Evolutionary conservation across 2,888 invertebrate genomes (phyloP).

Genomic region (Drosophila anomalata): DNA sequence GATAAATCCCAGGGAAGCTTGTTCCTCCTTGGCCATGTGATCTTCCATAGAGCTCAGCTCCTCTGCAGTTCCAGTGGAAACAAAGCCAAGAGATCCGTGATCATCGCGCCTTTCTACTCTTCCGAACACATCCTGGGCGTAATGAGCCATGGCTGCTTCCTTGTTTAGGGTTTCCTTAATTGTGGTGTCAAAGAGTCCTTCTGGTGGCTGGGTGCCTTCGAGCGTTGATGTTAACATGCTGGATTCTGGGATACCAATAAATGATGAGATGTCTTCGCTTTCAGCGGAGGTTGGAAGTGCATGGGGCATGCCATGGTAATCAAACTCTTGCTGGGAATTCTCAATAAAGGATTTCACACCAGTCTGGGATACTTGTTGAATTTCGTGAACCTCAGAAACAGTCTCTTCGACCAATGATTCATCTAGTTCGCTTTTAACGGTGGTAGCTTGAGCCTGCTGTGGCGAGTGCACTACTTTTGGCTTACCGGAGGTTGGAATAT

Average conservation of each 20-base stretch:
- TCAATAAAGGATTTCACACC: slow-evolving; percentile 89
- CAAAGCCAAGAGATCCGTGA: slow-evolving; percentile 75
- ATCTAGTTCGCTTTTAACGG: slow-evolving; percentile 75
- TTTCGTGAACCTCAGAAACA: slow-evolving; percentile 89
- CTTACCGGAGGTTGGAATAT: slow-evolving; percentile 66
- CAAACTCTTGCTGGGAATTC: slow-evolving; percentile 90
- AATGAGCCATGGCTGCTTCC: slow-evolving; percentile 71
- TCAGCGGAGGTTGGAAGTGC: slow-evolving; percentile 38
- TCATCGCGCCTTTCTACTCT: slow-evolving; percentile 64
- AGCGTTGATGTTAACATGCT: slow-evolving; percentile 52
- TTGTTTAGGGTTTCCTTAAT: slow-evolving; percentile 70
- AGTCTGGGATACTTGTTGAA: slow-evolving; percentile 88
- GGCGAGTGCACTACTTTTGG: slow-evolving; percentile 80
- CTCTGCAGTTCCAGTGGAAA: slow-evolving; percentile 79
- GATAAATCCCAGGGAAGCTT: slow-evolving; percentile 77
- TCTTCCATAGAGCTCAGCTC: slow-evolving; percentile 78
- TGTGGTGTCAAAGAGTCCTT: slow-evolving; percentile 59
- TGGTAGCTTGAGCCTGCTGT: slow-evolving; percentile 45
- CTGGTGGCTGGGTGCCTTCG: slow-evolving; percentile 61
- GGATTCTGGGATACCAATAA: slow-evolving; percentile 78
- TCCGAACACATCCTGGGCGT: slow-evolving; percentile 60
- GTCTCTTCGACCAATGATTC: slow-evolving; percentile 87
- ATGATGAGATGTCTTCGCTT: slow-evolving; percentile 74
- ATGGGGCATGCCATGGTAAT: slow-evolving; percentile 87
- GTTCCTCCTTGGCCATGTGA: slow-evolving; percentile 74